Conservation (phyloP, 1,140 invertebrate genomes). For the Drosophila nikananu region DNA sequence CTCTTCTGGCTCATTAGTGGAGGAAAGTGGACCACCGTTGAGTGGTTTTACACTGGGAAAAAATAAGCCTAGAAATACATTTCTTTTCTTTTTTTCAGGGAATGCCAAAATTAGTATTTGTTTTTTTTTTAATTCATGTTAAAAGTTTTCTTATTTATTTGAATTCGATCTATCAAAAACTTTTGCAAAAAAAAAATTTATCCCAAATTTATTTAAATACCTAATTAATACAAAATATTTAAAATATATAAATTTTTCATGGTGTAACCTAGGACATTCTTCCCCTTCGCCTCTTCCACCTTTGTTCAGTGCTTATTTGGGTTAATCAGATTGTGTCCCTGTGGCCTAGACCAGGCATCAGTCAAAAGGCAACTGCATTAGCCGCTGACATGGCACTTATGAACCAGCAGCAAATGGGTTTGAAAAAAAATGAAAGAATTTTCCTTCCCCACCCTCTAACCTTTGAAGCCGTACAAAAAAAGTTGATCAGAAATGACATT, state of each 20-base stretch:
- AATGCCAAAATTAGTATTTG: rapidly evolving
- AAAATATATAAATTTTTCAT: background rate
- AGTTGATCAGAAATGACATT: constrained; percentile 28
- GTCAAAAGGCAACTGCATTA: constrained; percentile 46
- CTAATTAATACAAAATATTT: too few relatives aligned
- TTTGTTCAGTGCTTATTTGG: constrained; percentile 22
- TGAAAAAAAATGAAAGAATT: background rate
- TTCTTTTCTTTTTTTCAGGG: too few relatives aligned
- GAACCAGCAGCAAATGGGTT: background rate
- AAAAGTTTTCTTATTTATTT: too few relatives aligned
- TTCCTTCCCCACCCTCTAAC: background rate
- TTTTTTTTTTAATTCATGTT: background rate
- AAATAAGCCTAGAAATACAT: background rate
- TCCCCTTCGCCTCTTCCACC: background rate
- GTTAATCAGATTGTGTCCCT: constrained; percentile 33
- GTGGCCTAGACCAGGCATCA: constrained; percentile 34
- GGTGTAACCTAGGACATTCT: background rate
- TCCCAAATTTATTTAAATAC: background rate
- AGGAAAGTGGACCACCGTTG: constrained; percentile 5
- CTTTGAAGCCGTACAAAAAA: background rate
- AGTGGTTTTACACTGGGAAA: constrained; percentile 10
- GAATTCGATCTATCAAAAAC: background rate
- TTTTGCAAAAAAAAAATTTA: background rate
- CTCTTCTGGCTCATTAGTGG: constrained; percentile 27
- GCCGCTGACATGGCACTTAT: constrained; percentile 25